Evolutionary conservation across 2,113 vertebrate species (phyloP).

Genomic region (Condylura cristata): DNA sequence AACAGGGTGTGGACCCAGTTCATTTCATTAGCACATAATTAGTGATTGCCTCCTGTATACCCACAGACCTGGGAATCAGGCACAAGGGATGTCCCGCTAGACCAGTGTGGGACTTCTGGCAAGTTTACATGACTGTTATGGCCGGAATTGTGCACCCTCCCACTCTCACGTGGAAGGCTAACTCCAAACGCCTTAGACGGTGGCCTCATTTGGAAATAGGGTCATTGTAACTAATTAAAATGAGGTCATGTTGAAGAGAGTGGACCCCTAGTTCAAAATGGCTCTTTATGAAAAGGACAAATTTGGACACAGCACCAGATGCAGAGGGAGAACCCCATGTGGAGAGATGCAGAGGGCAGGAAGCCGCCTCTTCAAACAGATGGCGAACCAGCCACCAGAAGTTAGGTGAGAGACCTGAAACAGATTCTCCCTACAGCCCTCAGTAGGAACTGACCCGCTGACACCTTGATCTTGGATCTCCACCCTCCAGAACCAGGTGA

Average conservation of each 20-base stretch:
- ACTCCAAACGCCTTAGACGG: background rate
- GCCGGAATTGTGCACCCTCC: background rate
- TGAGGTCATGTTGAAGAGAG: background rate
- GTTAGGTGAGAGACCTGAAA: background rate
- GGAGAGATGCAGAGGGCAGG: background rate
- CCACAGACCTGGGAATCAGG: background rate
- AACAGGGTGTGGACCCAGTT: no score
- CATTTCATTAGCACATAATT: no score
- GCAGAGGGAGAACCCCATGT: background rate
- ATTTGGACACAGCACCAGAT: background rate
- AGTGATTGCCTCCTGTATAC: no score
- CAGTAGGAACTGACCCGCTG: background rate
- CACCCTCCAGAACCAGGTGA: background rate
- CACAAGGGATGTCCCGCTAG: background rate
- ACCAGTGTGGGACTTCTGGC: background rate
- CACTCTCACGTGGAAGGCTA: background rate
- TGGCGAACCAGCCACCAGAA: background rate
- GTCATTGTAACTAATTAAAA: background rate
- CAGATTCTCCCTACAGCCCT: background rate
- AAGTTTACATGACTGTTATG: background rate
- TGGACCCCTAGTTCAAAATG: background rate
- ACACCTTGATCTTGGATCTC: background rate
- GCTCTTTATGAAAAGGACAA: background rate
- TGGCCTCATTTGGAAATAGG: slow-evolving; percentile 27
- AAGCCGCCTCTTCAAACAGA: background rate